Evolutionary conservation across 2,113 vertebrate species (phyloP).

Genomic region (Laticauda colubrina): DNA sequence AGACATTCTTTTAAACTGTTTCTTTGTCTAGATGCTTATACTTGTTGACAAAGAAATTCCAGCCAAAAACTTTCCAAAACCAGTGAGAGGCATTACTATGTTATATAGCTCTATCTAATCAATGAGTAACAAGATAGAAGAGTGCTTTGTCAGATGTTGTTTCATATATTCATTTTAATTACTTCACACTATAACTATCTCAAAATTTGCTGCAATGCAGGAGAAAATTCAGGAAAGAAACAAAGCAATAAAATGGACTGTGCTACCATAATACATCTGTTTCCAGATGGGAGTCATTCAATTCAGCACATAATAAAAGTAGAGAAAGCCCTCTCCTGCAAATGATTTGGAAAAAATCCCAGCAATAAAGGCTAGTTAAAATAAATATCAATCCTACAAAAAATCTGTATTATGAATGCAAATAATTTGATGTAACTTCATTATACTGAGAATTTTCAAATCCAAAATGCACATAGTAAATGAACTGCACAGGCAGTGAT

Average conservation of each 20-base stretch:
- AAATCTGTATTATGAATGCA: conserved; percentile 39
- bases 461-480: conserved; percentile 54
- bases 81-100: conserved; percentile 16
- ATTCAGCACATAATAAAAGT: conserved; percentile 48
- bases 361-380: conserved; percentile 46
- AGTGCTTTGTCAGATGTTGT: conserved; percentile 47
- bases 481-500: conserved; percentile 52
- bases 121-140: conserved; percentile 54
- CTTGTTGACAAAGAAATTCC: conserved; percentile 12
- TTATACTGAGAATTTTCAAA: conserved; percentile 49
- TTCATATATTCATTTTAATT: conserved; percentile 65
- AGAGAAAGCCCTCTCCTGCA: conserved; percentile 54
- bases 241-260: conserved; percentile 40
- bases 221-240: conserved; percentile 46
- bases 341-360: conserved; percentile 56
- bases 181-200: conserved; percentile 44
- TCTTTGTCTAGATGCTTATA: conserved; percentile 34
- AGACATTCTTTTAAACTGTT: conserved; percentile 26
- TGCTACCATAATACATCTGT: conserved; percentile 58
- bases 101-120: conserved; percentile 46
- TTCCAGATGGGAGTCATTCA: conserved; percentile 56
- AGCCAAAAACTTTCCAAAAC: conserved; percentile 24
- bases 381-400: conserved; percentile 47
- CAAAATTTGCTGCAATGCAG: conserved; percentile 53
- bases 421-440: conserved; percentile 63